phyloP scores from a whole-genome alignment of 2,113 vertebrate species.

The Coryphaenoides rupestris region DNA sequence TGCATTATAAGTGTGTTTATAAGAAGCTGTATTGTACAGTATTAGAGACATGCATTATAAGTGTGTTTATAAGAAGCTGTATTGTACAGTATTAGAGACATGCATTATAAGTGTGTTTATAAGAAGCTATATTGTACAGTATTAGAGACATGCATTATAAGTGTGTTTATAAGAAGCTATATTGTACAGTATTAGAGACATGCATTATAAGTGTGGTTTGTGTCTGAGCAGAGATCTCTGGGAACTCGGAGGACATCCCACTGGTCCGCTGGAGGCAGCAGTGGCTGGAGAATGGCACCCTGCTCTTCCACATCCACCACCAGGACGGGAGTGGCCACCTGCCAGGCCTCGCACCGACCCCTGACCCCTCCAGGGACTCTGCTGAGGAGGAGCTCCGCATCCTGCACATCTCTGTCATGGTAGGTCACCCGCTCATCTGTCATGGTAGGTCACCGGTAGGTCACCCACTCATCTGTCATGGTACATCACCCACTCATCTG shows the following conservation, averaged over 20 bases:
- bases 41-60: no score
- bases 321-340: slow-evolving; percentile 87
- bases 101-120: no score
- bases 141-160: no score
- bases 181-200: no score
- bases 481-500: background rate
- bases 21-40: no score
- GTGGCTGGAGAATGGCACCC: slow-evolving; percentile 95
- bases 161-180: no score
- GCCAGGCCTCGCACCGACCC: slow-evolving; percentile 82
- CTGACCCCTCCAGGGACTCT: slow-evolving; percentile 84
- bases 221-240: slow-evolving; percentile 85
- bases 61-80: no score
- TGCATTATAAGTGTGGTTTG: background rate
- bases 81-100: no score
- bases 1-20: no score
- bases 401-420: slow-evolving; percentile 98
- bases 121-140: no score
- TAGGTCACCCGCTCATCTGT: slow-evolving; percentile 32
- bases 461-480: slow-evolving; percentile 12
- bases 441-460: no score
- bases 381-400: slow-evolving; percentile 95
- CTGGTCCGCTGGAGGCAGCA: slow-evolving; percentile 97
- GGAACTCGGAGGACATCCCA: slow-evolving; percentile 95
- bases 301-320: slow-evolving; percentile 98